Evolutionary conservation across 2,797 vertebrate species (phyloP).

Genomic region (Orientallactaga sibirica): DNA sequence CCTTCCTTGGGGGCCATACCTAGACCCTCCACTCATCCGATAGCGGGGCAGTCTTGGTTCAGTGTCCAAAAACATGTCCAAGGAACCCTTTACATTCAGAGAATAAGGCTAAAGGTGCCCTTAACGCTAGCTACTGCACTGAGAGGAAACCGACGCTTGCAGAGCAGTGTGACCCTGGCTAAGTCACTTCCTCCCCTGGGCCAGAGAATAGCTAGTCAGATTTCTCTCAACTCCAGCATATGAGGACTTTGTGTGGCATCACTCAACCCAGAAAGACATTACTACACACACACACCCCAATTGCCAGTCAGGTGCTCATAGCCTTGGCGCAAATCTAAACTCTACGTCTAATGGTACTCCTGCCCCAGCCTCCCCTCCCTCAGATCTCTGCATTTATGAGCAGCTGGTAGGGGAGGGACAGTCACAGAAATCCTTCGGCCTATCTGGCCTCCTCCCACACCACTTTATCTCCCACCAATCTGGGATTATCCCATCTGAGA

Average conservation of each 20-base stretch:
- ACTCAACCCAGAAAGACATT: background rate
- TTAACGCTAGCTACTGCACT: background rate
- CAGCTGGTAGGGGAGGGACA: slow-evolving; percentile 60
- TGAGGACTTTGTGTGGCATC: background rate
- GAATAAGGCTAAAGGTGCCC: background rate
- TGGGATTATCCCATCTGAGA: slow-evolving; percentile 94
- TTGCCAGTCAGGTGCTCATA: background rate
- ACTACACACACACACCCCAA: too few species aligned
- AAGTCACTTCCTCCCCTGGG: slow-evolving; percentile 14
- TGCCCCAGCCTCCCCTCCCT: background rate
- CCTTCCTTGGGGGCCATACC: background rate
- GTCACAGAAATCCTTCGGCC: slow-evolving; percentile 66
- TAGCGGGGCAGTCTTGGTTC: background rate
- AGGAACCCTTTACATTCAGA: background rate
- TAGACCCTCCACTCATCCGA: background rate
- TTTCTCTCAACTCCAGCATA: background rate
- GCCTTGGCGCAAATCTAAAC: background rate
- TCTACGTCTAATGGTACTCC: background rate
- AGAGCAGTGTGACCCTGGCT: background rate
- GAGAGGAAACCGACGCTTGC: background rate
- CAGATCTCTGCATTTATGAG: slow-evolving; percentile 57
- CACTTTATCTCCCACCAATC: slow-evolving; percentile 88
- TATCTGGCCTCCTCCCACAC: background rate
- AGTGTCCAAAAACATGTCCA: background rate
- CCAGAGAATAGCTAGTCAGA: background rate